Evolutionary conservation across 2,888 invertebrate genomes (phyloP).

Genomic region (Eupithecia vulgata): DNA sequence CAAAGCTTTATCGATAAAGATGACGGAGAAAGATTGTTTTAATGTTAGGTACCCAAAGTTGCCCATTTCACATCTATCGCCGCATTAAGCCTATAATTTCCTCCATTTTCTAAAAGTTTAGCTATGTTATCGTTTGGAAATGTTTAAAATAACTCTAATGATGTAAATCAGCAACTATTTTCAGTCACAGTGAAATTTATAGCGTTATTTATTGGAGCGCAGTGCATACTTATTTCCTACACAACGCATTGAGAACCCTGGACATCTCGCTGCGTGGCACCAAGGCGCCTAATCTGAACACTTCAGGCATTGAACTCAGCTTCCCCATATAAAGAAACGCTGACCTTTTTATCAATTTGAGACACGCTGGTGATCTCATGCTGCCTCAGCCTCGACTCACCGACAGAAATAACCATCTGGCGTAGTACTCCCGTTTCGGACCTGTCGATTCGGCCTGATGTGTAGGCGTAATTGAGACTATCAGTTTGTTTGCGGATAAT

Average conservation of each 20-base stretch:
- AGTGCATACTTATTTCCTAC: neutral
- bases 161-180: neutral
- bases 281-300: neutral
- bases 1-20: no score
- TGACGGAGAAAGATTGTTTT: no score
- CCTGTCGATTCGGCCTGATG: constrained; percentile 54
- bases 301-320: constrained; percentile 23
- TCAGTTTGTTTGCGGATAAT: constrained; percentile 46
- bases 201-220: neutral
- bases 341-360: constrained; percentile 39
- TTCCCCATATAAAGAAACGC: constrained; percentile 27
- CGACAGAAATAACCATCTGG: constrained; percentile 73
- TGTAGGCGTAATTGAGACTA: constrained; percentile 52
- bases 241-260: neutral
- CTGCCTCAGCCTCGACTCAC: constrained; percentile 69
- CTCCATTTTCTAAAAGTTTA: neutral
- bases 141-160: neutral
- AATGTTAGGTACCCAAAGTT: no score
- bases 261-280: neutral
- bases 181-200: neutral
- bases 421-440: constrained; percentile 64
- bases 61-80: no score
- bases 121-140: neutral
- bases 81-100: neutral
- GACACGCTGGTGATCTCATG: constrained; percentile 72